Conservation (phyloP, 2,113 vertebrate genomes). For the Seriola aureovittata region DNA sequence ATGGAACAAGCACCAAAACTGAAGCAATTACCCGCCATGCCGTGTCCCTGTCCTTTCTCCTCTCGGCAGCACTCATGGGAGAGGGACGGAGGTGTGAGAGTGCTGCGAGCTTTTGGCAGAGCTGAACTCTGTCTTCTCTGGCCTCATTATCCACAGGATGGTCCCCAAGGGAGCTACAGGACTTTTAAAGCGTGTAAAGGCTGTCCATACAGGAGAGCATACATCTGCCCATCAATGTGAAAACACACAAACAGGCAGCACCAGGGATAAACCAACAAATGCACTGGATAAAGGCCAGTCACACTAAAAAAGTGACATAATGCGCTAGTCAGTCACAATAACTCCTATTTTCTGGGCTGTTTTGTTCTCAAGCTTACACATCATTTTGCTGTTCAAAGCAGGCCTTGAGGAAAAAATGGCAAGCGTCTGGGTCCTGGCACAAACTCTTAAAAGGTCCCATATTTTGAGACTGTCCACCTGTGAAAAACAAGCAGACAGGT, state of each 20-base stretch:
- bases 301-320: background rate
- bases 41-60: slow-evolving; percentile 9
- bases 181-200: slow-evolving; percentile 11
- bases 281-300: background rate
- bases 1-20: background rate
- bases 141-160: slow-evolving; percentile 12
- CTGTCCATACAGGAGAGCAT: background rate
- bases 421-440: too few species aligned
- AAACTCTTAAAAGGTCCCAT: too few species aligned
- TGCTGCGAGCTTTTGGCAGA: slow-evolving; percentile 16
- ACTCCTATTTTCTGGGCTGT: background rate
- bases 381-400: background rate
- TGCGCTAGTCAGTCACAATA: too few species aligned
- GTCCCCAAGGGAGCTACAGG: slow-evolving; percentile 10
- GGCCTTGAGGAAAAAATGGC: background rate
- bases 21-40: slow-evolving; percentile 48
- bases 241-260: background rate
- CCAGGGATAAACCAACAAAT: background rate
- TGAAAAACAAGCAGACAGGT: too few species aligned
- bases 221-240: background rate
- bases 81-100: slow-evolving; percentile 31
- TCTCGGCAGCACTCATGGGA: slow-evolving; percentile 17
- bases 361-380: background rate
- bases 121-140: slow-evolving; percentile 19
- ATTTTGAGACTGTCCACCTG: too few species aligned